These are phyloP conservation scores for Ceyx erithaca DNA, from an alignment of 2,797 vertebrate genomes.

Conservation along the genomic window DNA sequence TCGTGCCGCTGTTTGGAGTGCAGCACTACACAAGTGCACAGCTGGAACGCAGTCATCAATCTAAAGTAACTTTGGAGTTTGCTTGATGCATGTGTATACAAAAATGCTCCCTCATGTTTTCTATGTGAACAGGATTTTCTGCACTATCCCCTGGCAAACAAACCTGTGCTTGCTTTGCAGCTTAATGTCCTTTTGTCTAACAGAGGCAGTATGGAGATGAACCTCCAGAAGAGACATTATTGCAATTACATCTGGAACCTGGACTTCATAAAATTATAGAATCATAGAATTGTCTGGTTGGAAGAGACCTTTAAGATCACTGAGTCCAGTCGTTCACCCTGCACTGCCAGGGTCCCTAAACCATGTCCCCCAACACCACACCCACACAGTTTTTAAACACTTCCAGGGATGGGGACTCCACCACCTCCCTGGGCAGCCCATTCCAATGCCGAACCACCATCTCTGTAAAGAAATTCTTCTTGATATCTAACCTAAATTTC, in stretches of 20 bases:
- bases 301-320: too few relatives aligned
- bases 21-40: not conserved
- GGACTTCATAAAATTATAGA: not conserved
- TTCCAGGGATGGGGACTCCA: too few relatives aligned
- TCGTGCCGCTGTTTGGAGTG: not conserved
- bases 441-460: too few relatives aligned
- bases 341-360: too few relatives aligned
- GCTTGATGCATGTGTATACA: not conserved
- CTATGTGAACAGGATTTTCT: not conserved
- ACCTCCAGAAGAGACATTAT: conserved; percentile 80
- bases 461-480: too few relatives aligned
- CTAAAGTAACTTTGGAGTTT: not conserved
- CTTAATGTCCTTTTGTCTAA: not conserved
- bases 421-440: too few relatives aligned
- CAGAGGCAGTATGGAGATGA: conserved; percentile 78
- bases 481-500: too few relatives aligned
- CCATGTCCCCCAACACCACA: too few relatives aligned
- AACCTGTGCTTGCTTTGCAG: not conserved
- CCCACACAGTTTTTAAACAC: too few relatives aligned
- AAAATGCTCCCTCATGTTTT: not conserved
- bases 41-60: not conserved
- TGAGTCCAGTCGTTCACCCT: too few relatives aligned
- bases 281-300: too few relatives aligned
- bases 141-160: not conserved
- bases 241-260: conserved; percentile 81